Conservation (phyloP, 2,113 vertebrate species). For the Cercocebus atys region DNA sequence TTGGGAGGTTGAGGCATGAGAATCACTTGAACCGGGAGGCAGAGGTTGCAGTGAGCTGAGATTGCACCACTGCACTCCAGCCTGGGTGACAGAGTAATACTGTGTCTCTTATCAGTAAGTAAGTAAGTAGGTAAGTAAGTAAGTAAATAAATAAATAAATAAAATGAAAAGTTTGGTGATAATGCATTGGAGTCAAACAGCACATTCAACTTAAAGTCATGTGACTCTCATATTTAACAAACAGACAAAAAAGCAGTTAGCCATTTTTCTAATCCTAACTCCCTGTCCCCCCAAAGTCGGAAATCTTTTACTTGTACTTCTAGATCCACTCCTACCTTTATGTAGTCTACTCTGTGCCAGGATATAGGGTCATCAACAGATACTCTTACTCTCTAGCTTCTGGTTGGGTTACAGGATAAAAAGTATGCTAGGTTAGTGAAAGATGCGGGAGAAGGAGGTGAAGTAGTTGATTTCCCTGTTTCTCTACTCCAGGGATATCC, state of each 20-base stretch:
- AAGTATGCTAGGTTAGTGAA: not conserved
- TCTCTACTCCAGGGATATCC: not conserved
- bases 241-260: not conserved
- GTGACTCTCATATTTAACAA: not conserved
- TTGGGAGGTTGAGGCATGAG: no score
- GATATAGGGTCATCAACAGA: not conserved
- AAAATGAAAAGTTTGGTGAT: not conserved
- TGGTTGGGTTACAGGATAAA: not conserved
- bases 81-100: no score
- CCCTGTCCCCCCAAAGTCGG: accelerated
- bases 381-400: not conserved
- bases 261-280: not conserved
- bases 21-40: no score
- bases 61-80: no score
- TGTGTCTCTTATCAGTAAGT: no score
- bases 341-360: not conserved
- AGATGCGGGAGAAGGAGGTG: not conserved
- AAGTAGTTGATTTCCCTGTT: accelerated
- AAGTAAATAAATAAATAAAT: no score
- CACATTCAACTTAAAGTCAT: not conserved
- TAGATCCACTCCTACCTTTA: not conserved
- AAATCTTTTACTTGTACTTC: not conserved
- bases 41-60: no score
- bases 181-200: not conserved
- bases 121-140: no score